Percentiles rank a stretch among this genome's conserved stretches.
These are phyloP conservation scores for Sebastes ruberrimus DNA, from an alignment of 2,797 vertebrate genomes.

Conservation along the genomic window DNA sequence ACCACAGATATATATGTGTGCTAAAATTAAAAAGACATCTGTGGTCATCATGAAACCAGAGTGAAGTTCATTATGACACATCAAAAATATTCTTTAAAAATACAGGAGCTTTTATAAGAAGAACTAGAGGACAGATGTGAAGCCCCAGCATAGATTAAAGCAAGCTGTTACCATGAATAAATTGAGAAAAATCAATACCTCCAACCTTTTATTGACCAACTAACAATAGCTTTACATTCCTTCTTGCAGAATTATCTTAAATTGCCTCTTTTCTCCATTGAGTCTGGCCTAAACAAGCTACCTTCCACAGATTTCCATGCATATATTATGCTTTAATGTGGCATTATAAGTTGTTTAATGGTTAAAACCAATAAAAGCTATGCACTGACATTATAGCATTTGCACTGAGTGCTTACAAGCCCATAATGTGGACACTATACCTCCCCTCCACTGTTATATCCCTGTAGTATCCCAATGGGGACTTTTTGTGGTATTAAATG, in stretches of 20 bases:
- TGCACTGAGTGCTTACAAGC: slow-evolving; percentile 30
- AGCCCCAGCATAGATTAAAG: not conserved
- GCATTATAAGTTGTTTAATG: not conserved
- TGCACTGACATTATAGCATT: slow-evolving; percentile 16
- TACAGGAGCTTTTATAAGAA: not conserved
- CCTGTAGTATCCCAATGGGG: slow-evolving; percentile 26
- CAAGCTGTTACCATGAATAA: slow-evolving; percentile 18
- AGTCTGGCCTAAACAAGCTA: not conserved
- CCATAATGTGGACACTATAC: slow-evolving; percentile 27
- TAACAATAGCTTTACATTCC: slow-evolving; percentile 34
- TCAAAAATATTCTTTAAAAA: not conserved
- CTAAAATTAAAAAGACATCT: not conserved
- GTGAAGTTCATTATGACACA: not conserved
- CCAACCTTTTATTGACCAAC: slow-evolving; percentile 46
- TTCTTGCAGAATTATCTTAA: not conserved
- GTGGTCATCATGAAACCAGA: not conserved
- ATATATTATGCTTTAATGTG: not conserved
- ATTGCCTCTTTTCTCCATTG: not conserved
- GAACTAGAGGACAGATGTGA: not conserved
- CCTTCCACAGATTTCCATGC: not conserved
- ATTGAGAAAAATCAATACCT: slow-evolving; percentile 38
- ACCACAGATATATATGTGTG: not conserved
- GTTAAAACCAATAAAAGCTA: slow-evolving; percentile 18
- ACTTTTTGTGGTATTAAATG: slow-evolving; percentile 49
- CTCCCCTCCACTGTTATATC: slow-evolving; percentile 7